Conservation (phyloP, 2,113 vertebrate species). For the Eidolon helvum region DNA sequence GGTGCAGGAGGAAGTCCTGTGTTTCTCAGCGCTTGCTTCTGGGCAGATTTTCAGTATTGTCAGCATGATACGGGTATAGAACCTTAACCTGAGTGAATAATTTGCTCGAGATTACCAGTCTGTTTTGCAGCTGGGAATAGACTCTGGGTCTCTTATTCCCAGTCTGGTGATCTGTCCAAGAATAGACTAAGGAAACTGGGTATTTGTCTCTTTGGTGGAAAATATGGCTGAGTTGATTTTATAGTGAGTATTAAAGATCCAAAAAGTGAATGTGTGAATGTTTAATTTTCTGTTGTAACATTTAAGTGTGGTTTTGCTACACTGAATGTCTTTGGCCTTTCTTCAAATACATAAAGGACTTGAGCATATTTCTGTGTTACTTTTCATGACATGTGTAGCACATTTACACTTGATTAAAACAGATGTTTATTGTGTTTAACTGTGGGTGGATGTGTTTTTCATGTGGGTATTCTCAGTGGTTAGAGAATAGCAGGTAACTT, state of each 20-base stretch:
- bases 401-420: constrained; percentile 49
- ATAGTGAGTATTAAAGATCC: constrained; percentile 25
- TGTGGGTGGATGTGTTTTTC: constrained; percentile 33
- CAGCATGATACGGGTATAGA: background rate
- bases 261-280: constrained; percentile 5
- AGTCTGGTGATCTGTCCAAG: constrained; percentile 70
- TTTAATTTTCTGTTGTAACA: constrained; percentile 46
- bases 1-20: constrained; percentile 16
- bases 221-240: constrained; percentile 57
- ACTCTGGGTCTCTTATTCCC: constrained; percentile 66
- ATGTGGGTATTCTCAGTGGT: background rate
- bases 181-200: constrained; percentile 70
- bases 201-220: constrained; percentile 71
- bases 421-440: constrained; percentile 31
- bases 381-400: constrained; percentile 31
- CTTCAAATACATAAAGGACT: constrained; percentile 24
- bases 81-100: constrained; percentile 53
- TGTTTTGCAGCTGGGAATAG: constrained; percentile 66
- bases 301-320: constrained; percentile 42
- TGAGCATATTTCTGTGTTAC: constrained; percentile 23
- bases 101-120: constrained; percentile 64
- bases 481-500: constrained; percentile 41
- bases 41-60: constrained; percentile 54
- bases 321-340: background rate
- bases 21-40: constrained; percentile 37